phyloP scores from a whole-genome alignment of 2,888 invertebrate genomes.

The Drosophila sordidula region DNA sequence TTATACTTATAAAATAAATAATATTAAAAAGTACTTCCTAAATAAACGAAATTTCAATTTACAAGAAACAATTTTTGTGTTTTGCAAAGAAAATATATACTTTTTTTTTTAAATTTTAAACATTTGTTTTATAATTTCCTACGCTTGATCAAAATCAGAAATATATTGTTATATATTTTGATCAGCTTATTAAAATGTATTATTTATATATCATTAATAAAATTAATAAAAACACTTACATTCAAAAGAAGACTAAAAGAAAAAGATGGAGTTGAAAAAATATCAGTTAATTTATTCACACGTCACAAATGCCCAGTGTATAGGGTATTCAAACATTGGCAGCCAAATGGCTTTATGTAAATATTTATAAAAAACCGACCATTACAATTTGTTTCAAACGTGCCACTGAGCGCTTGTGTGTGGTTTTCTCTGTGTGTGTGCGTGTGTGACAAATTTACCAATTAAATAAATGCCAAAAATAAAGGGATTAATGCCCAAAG shows the following conservation, averaged over 20 bases:
- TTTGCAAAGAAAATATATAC: too few species aligned
- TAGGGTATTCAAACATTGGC: constrained; percentile 44
- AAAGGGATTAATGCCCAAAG: constrained; percentile 59
- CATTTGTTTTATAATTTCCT: too few species aligned
- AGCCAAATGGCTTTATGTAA: constrained; percentile 62
- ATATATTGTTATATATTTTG: too few species aligned
- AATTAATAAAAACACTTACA: background rate
- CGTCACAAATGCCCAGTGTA: background rate
- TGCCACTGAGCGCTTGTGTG: background rate
- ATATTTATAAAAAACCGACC: constrained; percentile 50
- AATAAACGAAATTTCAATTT: too few species aligned
- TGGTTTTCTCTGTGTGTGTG: constrained; percentile 21
- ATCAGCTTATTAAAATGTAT: too few species aligned
- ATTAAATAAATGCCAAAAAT: constrained; percentile 73
- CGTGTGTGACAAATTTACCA: constrained; percentile 66
- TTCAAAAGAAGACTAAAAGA: background rate
- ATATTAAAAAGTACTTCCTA: too few species aligned
- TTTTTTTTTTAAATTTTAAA: too few species aligned
- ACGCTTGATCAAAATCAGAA: too few species aligned
- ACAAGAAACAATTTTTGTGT: too few species aligned
- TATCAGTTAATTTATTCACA: background rate
- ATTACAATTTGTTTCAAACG: constrained; percentile 52
- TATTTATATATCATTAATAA: too few species aligned
- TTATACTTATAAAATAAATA: too few species aligned
- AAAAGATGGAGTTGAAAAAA: background rate